Percentiles rank a stretch among this genome's conserved stretches.
Evolutionary conservation across 92 coral and sea anemone genomes (phyloP).

Genomic region (Virgularia gustaviana): DNA sequence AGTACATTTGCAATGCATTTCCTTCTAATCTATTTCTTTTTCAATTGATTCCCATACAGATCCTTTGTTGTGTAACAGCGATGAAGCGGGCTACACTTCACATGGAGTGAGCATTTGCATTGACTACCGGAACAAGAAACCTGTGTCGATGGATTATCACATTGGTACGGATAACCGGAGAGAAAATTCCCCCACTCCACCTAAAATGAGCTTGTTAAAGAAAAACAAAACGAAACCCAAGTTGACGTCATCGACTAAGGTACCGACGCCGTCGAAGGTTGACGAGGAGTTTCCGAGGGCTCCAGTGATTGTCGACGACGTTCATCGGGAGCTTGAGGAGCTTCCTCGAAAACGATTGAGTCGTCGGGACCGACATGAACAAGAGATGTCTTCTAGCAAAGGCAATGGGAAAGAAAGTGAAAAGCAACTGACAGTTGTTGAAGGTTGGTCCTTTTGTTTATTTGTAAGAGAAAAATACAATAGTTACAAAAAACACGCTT

Average conservation of each 20-base stretch:
- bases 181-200: not conserved
- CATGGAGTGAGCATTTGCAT: constrained; percentile 14
- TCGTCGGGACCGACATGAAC: constrained; percentile 7
- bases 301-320: not conserved
- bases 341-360: constrained; percentile 2
- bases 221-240: not conserved
- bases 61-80: no score
- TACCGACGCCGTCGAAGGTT: not conserved
- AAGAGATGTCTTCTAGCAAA: not conserved
- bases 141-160: constrained; percentile 19
- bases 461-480: no score
- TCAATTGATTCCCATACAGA: no score
- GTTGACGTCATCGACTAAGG: not conserved
- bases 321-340: not conserved
- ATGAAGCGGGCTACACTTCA: not conserved
- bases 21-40: no score
- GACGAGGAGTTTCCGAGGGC: not conserved
- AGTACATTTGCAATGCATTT: no score
- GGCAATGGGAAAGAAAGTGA: not conserved
- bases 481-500: no score
- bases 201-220: constrained; percentile 1
- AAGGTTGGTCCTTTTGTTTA: no score
- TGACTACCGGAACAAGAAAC: constrained; percentile 32
- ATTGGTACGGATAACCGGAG: not conserved
- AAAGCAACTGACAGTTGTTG: not conserved